Base-by-base conservation (phyloP, 2,888 invertebrate genomes). In the Lagria hirta region DNA sequence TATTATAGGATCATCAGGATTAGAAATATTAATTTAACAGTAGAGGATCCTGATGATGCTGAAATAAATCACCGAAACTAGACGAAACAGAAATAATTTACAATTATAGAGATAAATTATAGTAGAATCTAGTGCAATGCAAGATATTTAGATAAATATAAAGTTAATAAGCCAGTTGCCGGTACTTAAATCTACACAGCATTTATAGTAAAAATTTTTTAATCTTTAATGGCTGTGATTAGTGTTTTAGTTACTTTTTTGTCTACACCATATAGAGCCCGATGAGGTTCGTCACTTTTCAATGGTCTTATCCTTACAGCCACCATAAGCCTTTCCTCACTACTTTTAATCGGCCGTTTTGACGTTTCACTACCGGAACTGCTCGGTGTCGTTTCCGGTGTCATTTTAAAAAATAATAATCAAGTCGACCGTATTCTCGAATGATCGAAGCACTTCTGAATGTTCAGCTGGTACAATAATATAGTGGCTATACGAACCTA, bases 261-360 rank as follows among this genome's bases (percentile, higher is more conserved):
- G 71, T 87, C 86, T 57, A 88, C 77, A 59, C 82, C 83, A 69
- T 87, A 84, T 42, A 89, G 79, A 61, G 84, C 81, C 60, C 87
- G 80, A 30, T 83, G 81, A 27, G 81, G 78, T 73, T 95, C 95
- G 62, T 84, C 84, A 20, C 76, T 68, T 51, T 82, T 81, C 51
- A 90, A 76, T 4, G 96, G 96, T 44, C 94, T 81, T 50, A 96
- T 88, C 59, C 96, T 83, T 38, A 96, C 88, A 29, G 90, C 91
- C 48, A 96, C 95, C 72, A 73, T 72, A 14, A 74, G 57, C 27
- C 70, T 57, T 48, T 73, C 73, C 54, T 73, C 72, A 1, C 65
- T 65, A 40, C 59, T 60, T 54, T 63, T 68, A 3, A 60, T 52
- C 7, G 63, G 62, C 41, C 62, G 58, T 18, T 61, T 56, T 1